Conservation (phyloP, 2,797 vertebrate genomes). For the Picus viridis region DNA sequence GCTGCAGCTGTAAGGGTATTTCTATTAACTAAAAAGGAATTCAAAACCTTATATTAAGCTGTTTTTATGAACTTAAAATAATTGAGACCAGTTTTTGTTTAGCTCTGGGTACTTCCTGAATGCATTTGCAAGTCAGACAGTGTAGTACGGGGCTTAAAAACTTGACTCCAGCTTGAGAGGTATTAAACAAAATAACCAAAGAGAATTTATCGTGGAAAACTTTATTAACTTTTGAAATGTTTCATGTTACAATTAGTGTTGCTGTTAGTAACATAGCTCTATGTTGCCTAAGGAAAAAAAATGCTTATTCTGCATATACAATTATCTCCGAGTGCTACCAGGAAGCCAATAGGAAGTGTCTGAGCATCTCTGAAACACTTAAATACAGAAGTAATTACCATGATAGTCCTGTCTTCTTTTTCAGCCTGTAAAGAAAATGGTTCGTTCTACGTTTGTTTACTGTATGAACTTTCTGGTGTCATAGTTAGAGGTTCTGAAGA, state of each 20-base stretch:
- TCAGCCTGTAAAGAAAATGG: neutral
- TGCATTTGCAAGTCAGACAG: conserved; percentile 31
- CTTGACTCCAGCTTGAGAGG: neutral
- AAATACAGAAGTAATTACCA: neutral
- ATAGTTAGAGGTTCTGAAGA: neutral
- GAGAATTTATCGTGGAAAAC: neutral
- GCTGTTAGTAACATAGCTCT: neutral
- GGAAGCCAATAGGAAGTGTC: neutral
- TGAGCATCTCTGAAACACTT: neutral
- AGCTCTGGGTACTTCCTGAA: conserved; percentile 48
- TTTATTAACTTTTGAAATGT: neutral
- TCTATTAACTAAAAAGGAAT: conserved; percentile 45
- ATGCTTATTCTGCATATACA: neutral
- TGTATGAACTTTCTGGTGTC: neutral
- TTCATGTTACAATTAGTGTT: neutral
- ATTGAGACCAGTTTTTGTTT: conserved; percentile 64
- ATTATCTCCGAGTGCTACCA: neutral
- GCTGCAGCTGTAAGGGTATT: conserved; percentile 48
- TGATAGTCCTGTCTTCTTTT: neutral
- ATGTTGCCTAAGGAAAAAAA: neutral
- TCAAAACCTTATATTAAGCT: conserved; percentile 16
- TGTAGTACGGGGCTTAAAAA: neutral
- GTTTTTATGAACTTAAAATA: conserved; percentile 57
- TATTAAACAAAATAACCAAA: conserved; percentile 9
- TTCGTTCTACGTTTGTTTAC: neutral